Evolutionary conservation across 1,140 invertebrate species (phyloP), one percentile per base, ranked within the genome.

Genomic region (Spodoptera litura): DNA sequence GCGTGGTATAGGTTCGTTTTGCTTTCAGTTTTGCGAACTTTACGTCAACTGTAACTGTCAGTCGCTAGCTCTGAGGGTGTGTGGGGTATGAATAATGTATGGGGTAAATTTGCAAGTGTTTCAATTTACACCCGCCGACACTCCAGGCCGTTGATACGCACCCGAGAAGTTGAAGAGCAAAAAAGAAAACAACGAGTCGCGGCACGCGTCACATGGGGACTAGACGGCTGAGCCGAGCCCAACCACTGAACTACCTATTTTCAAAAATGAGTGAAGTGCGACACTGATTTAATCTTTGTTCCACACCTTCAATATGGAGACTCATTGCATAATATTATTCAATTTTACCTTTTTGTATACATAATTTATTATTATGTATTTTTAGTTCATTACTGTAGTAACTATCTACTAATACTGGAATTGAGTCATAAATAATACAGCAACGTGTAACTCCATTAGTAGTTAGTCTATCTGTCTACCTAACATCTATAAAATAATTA

Each of bases 31-130:
- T 85, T 85, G 80, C 79, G 81, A 88, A 89, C 83, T 85, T 87
- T 86, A 82, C 88, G 83, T 91, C 87, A 88, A 92, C 87, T 89
- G 87, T 89, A 89, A 90, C 89, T 89, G 89, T 89, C 89, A 88
- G 83, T 84, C 78, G 78, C 76, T 86, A 44, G 83, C 71, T 86
- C 27, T 58, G 83, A 91, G 91, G 91, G 91, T 92, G 90, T 93
- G 92, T 90, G 89, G 83, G 71, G 83, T 88, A 94, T 94, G 92
- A 93, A 94, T 94, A 94, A 93, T 92, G 91, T 91, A 93, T 94
- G 86, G 91, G 80, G 88, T 91, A 91, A 93, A 94, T 94, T 94
- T 94, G 92, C 91, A 92, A 94, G 91, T 94, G 91, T 93, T 93
- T 94, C 92, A 94, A 94, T 94, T 94, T 94, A 94, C 92, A 89